Base-by-base conservation (phyloP, 2,797 vertebrate genomes). In the Hephaestus fuliginosus region DNA sequence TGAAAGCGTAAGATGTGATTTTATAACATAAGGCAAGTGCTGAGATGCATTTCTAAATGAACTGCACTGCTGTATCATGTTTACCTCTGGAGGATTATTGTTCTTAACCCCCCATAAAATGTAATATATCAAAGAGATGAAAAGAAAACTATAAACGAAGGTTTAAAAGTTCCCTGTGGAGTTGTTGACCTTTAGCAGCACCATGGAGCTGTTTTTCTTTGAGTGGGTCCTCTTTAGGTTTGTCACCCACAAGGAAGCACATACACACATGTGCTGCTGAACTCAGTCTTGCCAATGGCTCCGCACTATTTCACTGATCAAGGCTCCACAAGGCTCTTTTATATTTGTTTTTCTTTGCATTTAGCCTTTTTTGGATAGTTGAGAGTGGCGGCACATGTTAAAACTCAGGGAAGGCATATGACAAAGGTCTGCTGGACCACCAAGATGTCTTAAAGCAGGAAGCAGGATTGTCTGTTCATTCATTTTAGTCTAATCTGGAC, bases 351-450 rank as follows among this genome's bases (percentile, higher is more conserved):
- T 41, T 36, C 4, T 67, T 68, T 18, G 4, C 10, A 52, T n/a
- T 62, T 61, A 49, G 14, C 43, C 28, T n/a, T 74, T 49, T 7
- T 49, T 74, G n/a, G 52, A 53, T 30, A 52, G 17, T 63, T 44
- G 25, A 17, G 20, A 49, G 44, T 9, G 46, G 30, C 25, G 25
- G 25, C 25, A 49, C 7, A 30, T n/a, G 58, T 46, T 46, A 17
- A 48, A 33, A 58, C n/a, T 33, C 25, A 25, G 17, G 22, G 12
- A 60, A 25, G 25, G 25, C 3, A 4, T 41, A 43, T 25, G 33
- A 62, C 18, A 51, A 13, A 36, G 12, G 33, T 49, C 30, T 39
- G 11, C 13, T 67, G 49, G 15, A 52, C 33, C 7, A 4, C 14
- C n/a, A 41, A 39, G 62, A n/a, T 60, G 25, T n/a, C 11, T 28